Percentiles rank a stretch among this genome's conserved stretches.
phyloP scores from a whole-genome alignment of 2,888 invertebrate genomes.

The Yponomeuta cagnagella region DNA sequence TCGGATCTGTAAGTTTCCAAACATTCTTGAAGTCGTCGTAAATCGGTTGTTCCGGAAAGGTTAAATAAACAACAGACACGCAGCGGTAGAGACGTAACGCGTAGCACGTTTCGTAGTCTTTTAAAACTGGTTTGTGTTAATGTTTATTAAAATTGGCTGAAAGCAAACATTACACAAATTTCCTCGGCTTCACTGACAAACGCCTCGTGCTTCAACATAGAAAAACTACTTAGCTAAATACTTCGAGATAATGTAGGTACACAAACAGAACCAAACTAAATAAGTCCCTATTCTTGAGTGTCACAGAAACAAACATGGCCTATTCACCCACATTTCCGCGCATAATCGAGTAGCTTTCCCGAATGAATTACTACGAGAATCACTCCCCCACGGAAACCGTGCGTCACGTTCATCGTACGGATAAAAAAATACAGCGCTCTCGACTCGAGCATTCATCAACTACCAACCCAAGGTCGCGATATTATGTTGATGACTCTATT shows the following conservation, averaged over 20 bases:
- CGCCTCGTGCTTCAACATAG: neutral
- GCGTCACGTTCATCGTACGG: slow-evolving; percentile 8
- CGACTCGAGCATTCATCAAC: neutral
- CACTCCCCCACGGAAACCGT: neutral
- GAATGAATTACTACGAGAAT: neutral
- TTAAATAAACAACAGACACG: neutral
- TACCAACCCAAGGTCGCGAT: neutral
- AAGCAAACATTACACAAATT: slow-evolving; percentile 2
- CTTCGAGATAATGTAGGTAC: slow-evolving; percentile 3
- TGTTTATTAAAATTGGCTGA: neutral
- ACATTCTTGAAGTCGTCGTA: slow-evolving; percentile 5
- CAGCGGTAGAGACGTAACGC: neutral
- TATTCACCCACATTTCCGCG: neutral
- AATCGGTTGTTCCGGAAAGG: slow-evolving; percentile 1
- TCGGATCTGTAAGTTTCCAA: slow-evolving; percentile 60
- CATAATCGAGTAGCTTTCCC: neutral
- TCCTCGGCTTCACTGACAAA: neutral
- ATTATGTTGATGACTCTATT: neutral
- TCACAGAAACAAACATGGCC: neutral
- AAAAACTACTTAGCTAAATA: neutral
- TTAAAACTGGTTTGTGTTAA: neutral
- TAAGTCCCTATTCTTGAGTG: neutral
- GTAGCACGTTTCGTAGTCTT: neutral
- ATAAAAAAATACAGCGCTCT: neutral
- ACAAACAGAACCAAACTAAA: neutral